phyloP scores from a whole-genome alignment of 2,888 invertebrate genomes.

The Stenodema calcarata region DNA sequence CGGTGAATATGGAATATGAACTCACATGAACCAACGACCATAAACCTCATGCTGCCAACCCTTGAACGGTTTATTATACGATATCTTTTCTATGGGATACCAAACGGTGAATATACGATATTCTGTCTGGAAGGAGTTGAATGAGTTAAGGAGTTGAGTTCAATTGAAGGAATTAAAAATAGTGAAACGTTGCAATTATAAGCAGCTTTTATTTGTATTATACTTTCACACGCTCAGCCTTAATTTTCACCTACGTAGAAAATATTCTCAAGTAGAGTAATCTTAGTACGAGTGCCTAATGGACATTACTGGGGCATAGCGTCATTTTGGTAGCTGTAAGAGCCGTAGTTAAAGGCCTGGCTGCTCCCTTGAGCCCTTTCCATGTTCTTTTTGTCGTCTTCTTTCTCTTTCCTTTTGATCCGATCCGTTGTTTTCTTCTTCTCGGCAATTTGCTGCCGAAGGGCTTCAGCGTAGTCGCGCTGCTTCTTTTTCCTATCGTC shows the following conservation, averaged over 20 bases:
- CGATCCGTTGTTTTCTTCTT: background rate
- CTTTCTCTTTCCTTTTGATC: conserved; percentile 16
- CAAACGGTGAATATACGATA: too few relatives aligned
- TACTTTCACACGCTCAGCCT: background rate
- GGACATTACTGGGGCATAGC: background rate
- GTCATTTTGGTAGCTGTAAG: background rate
- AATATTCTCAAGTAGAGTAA: background rate
- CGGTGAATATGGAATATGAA: too few relatives aligned
- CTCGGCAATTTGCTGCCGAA: conserved; percentile 10
- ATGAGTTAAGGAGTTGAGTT: too few relatives aligned
- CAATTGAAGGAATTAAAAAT: too few relatives aligned
- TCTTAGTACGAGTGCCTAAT: background rate
- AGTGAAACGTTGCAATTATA: too few relatives aligned
- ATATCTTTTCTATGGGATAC: too few relatives aligned
- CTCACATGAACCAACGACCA: too few relatives aligned
- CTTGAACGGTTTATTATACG: too few relatives aligned
- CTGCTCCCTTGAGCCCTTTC: background rate
- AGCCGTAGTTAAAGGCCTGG: background rate
- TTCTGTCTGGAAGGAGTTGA: too few relatives aligned
- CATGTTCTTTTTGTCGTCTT: conserved; percentile 19
- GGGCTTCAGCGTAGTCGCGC: conserved; percentile 29
- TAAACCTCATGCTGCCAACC: too few relatives aligned
- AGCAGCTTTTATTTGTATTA: background rate
- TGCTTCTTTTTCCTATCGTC: background rate
- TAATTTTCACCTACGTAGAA: background rate